Conservation (phyloP, 2,888 invertebrate species). For the Pachliopta kotzebuea region DNA sequence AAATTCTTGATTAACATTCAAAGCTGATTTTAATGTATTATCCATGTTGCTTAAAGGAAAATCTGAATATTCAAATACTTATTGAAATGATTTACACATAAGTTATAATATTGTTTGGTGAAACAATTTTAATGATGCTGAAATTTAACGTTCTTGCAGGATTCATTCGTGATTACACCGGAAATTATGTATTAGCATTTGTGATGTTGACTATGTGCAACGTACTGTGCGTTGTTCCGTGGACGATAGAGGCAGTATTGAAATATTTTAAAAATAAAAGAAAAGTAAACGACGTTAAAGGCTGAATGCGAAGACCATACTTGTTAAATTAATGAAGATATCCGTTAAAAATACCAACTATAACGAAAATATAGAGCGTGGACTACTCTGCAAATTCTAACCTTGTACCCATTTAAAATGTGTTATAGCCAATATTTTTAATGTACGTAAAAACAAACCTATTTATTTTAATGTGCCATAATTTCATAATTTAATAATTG, state of each 20-base stretch:
- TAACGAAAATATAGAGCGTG: not conserved
- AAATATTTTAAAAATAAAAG: conserved; percentile 44
- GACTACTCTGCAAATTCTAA: no score
- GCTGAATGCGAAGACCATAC: not conserved
- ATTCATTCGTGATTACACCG: conserved; percentile 80
- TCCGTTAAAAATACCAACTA: not conserved
- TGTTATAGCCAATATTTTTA: no score
- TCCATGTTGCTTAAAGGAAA: conserved; percentile 17
- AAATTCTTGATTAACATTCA: conserved; percentile 40
- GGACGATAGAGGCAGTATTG: conserved; percentile 78
- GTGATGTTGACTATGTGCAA: conserved; percentile 79
- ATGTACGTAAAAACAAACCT: no score
- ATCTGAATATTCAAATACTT: not conserved
- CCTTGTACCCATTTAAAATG: no score
- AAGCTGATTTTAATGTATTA: conserved; percentile 28
- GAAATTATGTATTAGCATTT: conserved; percentile 81
- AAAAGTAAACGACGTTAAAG: conserved; percentile 24
- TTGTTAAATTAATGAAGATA: not conserved
- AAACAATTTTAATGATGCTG: no score
- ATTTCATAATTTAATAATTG: no score
- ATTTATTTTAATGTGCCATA: no score
- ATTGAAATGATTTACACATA: no score
- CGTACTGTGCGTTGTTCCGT: conserved; percentile 81
- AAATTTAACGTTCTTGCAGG: conserved; percentile 61
- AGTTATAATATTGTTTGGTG: no score